These are phyloP conservation scores for Mesoligia furuncula DNA, from an alignment of 2,888 invertebrate genomes.

Conservation along the genomic window DNA sequence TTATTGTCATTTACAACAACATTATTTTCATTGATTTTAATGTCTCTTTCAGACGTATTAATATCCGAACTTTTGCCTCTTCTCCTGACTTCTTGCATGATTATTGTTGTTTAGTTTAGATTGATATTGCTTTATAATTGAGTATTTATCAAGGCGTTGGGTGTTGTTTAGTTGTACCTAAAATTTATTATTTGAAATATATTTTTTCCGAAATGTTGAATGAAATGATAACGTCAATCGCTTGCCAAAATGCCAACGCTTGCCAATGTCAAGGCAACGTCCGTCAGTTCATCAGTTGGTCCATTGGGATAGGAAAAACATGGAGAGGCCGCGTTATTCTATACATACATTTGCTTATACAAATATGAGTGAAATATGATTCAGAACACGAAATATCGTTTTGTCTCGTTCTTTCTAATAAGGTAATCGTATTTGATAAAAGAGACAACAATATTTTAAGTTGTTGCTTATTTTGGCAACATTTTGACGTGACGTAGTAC, in stretches of 20 bases:
- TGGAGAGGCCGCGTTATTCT: too few species aligned
- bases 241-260: not conserved
- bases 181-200: too few species aligned
- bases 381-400: too few species aligned
- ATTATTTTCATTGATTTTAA: constrained; percentile 55
- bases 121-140: not conserved
- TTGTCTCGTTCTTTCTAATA: too few species aligned
- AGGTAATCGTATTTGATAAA: too few species aligned
- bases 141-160: not conserved
- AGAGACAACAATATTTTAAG: too few species aligned
- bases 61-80: constrained; percentile 69
- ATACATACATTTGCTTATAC: too few species aligned
- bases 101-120: constrained; percentile 21
- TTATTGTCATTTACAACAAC: constrained; percentile 49
- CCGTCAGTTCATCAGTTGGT: not conserved
- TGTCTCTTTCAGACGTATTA: constrained; percentile 37
- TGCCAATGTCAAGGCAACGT: not conserved
- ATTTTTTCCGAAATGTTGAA: too few species aligned
- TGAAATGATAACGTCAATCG: not conserved
- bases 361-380: too few species aligned
- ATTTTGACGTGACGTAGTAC: too few species aligned
- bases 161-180: not conserved
- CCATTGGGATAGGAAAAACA: too few species aligned
- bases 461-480: too few species aligned
- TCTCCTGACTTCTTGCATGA: constrained; percentile 77